A percentile compares a stretch with the other conserved stretches of the same genome.
These are phyloP conservation scores for Chouioia cunea DNA, from an alignment of 2,888 invertebrate species.

Conservation along the genomic window DNA sequence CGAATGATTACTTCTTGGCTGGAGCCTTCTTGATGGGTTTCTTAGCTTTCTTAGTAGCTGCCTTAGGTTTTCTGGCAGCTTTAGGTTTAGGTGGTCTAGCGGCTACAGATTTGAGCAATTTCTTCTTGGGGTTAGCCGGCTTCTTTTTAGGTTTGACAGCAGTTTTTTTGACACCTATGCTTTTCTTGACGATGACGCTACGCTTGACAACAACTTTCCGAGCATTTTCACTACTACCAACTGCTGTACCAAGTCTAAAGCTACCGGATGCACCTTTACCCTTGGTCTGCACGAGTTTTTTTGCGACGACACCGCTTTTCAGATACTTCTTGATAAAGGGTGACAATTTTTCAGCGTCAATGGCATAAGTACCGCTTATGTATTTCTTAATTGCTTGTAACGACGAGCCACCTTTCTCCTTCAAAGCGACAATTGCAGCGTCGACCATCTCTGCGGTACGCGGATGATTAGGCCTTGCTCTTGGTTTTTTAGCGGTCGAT, in stretches of 20 bases:
- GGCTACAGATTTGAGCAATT: constrained; percentile 21
- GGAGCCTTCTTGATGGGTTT: constrained; percentile 38
- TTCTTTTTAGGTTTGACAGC: constrained; percentile 51
- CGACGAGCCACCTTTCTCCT: constrained; percentile 74
- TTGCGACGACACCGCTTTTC: constrained; percentile 70
- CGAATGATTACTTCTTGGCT: constrained; percentile 36
- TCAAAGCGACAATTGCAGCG: constrained; percentile 70
- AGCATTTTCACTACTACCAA: constrained; percentile 71
- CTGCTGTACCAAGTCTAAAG: constrained; percentile 64
- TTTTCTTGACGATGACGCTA: constrained; percentile 52
- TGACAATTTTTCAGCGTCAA: constrained; percentile 72
- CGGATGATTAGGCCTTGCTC: constrained; percentile 67
- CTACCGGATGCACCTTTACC: constrained; percentile 72
- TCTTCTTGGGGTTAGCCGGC: constrained; percentile 30
- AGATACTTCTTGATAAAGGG: constrained; percentile 74
- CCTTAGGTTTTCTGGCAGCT: neutral
- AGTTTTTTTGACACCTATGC: constrained; percentile 52
- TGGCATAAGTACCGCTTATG: constrained; percentile 73
- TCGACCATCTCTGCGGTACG: constrained; percentile 73
- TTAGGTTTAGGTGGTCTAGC: constrained; percentile 35
- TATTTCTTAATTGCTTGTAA: constrained; percentile 75
- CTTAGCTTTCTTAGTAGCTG: constrained; percentile 16
- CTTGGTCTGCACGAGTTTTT: constrained; percentile 69
- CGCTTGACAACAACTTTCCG: constrained; percentile 63
- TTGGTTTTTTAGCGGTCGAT: constrained; percentile 3